Evolutionary conservation across 2,113 vertebrate species (phyloP).

Genomic region (Serilophus lunatus): DNA sequence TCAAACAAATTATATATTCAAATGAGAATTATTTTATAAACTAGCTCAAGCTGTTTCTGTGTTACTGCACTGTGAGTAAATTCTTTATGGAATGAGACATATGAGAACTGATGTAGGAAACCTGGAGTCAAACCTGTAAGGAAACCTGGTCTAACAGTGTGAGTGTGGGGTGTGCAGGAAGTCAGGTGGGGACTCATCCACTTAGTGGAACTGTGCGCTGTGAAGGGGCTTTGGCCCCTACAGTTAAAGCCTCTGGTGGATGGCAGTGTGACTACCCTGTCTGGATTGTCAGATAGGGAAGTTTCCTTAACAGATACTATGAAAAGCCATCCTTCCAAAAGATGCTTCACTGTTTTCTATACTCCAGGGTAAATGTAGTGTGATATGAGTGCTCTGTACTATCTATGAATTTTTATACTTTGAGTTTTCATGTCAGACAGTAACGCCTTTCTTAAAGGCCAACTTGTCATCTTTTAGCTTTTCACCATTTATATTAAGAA

Average conservation of each 20-base stretch:
- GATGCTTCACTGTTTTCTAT: not conserved
- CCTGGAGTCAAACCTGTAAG: rapidly evolving
- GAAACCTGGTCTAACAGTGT: not conserved
- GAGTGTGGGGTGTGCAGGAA: not conserved
- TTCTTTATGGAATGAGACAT: not conserved
- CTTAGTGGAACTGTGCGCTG: rapidly evolving
- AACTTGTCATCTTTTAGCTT: not conserved
- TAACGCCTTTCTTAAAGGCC: not conserved
- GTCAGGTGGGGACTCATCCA: rapidly evolving
- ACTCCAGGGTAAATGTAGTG: not conserved
- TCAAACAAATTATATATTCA: too few relatives aligned
- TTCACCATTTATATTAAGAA: not conserved
- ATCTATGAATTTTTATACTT: not conserved
- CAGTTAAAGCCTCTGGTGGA: too few relatives aligned
- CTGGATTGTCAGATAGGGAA: not conserved
- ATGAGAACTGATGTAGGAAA: rapidly evolving
- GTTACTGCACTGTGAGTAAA: not conserved
- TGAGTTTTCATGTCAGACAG: not conserved
- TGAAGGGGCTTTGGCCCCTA: not conserved
- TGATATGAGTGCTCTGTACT: not conserved
- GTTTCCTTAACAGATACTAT: not conserved
- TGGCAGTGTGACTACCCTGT: not conserved
- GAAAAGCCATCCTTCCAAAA: not conserved
- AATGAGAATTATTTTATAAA: too few relatives aligned
- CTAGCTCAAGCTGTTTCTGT: not conserved